These are phyloP conservation scores for Ruditapes philippinarum DNA, from an alignment of 1,140 invertebrate genomes.

Conservation along the genomic window DNA sequence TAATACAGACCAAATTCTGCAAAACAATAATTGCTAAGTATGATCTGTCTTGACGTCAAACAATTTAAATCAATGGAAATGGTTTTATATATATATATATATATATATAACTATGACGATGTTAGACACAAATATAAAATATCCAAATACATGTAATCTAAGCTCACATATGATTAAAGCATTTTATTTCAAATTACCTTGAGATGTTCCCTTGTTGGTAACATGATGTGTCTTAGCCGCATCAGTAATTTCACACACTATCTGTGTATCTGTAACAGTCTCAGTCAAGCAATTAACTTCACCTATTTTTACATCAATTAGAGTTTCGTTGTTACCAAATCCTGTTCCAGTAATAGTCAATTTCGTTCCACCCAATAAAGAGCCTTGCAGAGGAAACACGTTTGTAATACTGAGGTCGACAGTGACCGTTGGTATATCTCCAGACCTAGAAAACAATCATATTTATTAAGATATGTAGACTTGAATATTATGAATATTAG, in stretches of 20 bases:
- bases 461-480: too few relatives aligned
- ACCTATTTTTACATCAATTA: slow-evolving; percentile 76
- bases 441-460: neutral
- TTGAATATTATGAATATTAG: too few relatives aligned
- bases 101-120: too few relatives aligned
- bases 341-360: slow-evolving; percentile 80
- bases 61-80: too few relatives aligned
- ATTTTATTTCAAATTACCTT: too few relatives aligned
- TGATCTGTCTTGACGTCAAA: too few relatives aligned
- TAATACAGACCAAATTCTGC: slow-evolving; percentile 68
- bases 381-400: slow-evolving; percentile 74
- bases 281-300: slow-evolving; percentile 71
- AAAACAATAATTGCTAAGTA: slow-evolving; percentile 31
- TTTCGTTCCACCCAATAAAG: slow-evolving; percentile 79
- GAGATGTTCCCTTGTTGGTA: slow-evolving; percentile 72
- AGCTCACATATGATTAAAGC: too few relatives aligned
- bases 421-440: slow-evolving; percentile 21
- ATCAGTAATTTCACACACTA: slow-evolving; percentile 74
- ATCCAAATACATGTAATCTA: too few relatives aligned
- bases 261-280: slow-evolving; percentile 58
- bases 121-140: too few relatives aligned
- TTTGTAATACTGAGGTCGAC: slow-evolving; percentile 72
- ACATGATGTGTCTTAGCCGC: slow-evolving; percentile 72
- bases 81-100: too few relatives aligned
- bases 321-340: slow-evolving; percentile 69